Evolutionary conservation across 2,888 invertebrate species (phyloP), one percentile per base, ranked within the genome.

Genomic region (Netelia fuscicornis): DNA sequence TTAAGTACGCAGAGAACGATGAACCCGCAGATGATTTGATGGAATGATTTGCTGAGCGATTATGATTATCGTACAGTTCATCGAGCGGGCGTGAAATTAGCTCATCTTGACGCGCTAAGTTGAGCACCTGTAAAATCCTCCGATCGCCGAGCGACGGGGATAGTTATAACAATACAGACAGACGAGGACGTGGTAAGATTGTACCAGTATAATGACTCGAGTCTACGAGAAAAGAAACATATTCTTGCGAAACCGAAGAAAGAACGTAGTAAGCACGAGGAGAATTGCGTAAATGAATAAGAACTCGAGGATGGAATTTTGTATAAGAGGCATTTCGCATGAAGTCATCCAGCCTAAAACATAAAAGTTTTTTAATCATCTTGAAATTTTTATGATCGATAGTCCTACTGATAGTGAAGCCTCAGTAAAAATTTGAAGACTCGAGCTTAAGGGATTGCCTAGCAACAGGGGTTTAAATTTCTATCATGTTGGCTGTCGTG

Each of bases 11-110:
- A 71, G 6, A 64, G 52, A 9, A 76, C 64, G 0, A 13, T 37
- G 0, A 76, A 76, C 13, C 76, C 76, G 0, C 54, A 65, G 2
- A 52, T 76, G 0, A 42, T 42, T 1, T 30, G 76, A 5, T 76
- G 64, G 76, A 67, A 52, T 0, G 67, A 54, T 30, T 17, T 42
- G 1, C 13, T 79, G 13, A 54, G 30, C 44, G 79, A 64, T 8
- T 79, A 64, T 85, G 13, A 88, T 83, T 23, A 85, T 79, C 0
- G 64, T 30, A 48, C 88, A 87, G 74, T 79, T 44, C 37, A 84
- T 68, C 25, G n/a, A n/a, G n/a, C n/a, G n/a, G n/a, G n/a, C n/a
- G n/a, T n/a, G n/a, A n/a, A n/a, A n/a, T n/a, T n/a, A n/a, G n/a
- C n/a, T n/a, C n/a, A n/a, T n/a, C n/a, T n/a, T n/a, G n/a, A n/a